These are phyloP conservation scores for Tor tambroides DNA, from an alignment of 2,113 vertebrate species.

Conservation along the genomic window DNA sequence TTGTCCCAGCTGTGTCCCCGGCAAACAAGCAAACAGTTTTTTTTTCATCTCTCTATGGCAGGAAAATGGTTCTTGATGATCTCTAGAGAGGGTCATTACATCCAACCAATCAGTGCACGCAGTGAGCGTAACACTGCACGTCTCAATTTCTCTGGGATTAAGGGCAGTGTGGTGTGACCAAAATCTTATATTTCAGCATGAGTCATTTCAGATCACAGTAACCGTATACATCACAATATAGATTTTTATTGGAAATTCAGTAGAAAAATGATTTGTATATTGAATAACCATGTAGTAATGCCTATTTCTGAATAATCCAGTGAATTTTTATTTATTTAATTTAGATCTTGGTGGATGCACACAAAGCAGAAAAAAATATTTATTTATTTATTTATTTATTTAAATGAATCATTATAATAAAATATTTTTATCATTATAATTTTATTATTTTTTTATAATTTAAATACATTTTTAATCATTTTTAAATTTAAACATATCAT, in stretches of 20 bases:
- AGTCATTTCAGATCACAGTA: not conserved
- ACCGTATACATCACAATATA: not conserved
- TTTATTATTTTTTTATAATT: not conserved
- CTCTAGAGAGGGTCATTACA: slow-evolving; percentile 17
- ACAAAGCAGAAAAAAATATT: too few species aligned
- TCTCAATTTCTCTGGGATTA: not conserved
- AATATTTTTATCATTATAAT: not conserved
- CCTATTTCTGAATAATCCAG: not conserved
- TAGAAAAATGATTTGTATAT: not conserved
- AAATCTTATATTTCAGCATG: not conserved
- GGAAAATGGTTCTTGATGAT: slow-evolving; percentile 4
- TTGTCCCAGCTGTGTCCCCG: slow-evolving; percentile 9
- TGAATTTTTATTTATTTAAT: not conserved
- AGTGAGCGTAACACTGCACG: not conserved
- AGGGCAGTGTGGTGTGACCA: not conserved
- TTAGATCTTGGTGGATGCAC: not conserved
- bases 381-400: too few species aligned
- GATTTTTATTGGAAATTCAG: not conserved
- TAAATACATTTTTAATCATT: too few species aligned
- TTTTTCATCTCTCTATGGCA: not conserved
- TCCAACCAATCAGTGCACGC: not conserved
- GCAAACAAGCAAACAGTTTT: not conserved
- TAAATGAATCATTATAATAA: not conserved
- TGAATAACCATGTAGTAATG: not conserved
- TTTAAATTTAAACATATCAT: too few species aligned